Percentiles rank a stretch among this genome's conserved stretches.
Evolutionary conservation across 1,140 invertebrate species (phyloP).

Genomic region (Drosophila ercepeae): DNA sequence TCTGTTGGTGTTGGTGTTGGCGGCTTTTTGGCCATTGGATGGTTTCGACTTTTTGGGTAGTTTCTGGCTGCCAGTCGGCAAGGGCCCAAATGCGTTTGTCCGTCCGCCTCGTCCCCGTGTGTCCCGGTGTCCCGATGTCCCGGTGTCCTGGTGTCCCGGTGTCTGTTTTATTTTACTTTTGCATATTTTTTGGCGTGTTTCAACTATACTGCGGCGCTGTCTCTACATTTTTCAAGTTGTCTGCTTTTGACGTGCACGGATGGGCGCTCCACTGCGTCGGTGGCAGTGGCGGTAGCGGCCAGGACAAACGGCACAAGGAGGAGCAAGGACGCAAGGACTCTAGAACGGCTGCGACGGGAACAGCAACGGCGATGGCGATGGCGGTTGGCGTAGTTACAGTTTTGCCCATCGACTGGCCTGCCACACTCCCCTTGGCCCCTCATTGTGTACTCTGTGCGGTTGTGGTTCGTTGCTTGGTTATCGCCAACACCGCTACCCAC

Average conservation of each 20-base stretch:
- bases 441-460: constrained; percentile 51
- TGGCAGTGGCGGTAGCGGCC: constrained; percentile 2
- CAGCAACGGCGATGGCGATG: constrained; percentile 8
- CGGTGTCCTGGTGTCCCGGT: constrained; percentile 1
- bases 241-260: constrained; percentile 80
- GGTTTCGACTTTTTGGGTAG: constrained; percentile 17
- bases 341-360: background rate
- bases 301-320: constrained; percentile 8
- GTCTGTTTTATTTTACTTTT: constrained; percentile 82
- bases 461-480: constrained; percentile 81
- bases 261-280: constrained; percentile 76
- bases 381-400: constrained; percentile 76
- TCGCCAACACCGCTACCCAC: constrained; percentile 63
- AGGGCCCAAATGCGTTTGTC: constrained; percentile 65
- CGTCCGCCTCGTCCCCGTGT: background rate
- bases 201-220: constrained; percentile 79
- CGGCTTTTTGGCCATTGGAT: constrained; percentile 25
- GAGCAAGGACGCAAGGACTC: background rate
- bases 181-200: constrained; percentile 82
- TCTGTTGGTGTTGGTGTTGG: constrained; percentile 13
- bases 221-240: constrained; percentile 82
- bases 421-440: constrained; percentile 4
- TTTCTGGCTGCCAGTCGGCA: constrained; percentile 31
- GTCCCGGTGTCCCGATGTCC: too few relatives aligned
- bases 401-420: constrained; percentile 42